Evolutionary conservation across 2,888 invertebrate species (phyloP).

Genomic region (Halocaridina rubra): DNA sequence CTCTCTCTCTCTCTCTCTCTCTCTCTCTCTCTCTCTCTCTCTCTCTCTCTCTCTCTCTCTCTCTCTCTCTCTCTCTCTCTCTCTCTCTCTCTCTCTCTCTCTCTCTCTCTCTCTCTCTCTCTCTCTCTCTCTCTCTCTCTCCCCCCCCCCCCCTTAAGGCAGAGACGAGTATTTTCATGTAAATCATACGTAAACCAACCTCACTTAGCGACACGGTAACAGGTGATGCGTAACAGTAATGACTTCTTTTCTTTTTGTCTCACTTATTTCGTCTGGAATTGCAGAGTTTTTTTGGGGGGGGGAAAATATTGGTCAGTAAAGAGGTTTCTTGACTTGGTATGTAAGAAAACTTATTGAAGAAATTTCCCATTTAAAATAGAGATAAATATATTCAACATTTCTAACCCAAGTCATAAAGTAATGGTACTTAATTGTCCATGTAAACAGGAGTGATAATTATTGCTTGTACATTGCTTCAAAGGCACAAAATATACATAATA

Average conservation of each 20-base stretch:
- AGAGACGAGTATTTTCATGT: not conserved
- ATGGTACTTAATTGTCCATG: too few relatives aligned
- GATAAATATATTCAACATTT: too few relatives aligned
- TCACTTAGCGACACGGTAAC: not conserved
- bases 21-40: not conserved
- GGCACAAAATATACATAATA: too few relatives aligned
- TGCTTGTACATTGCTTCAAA: too few relatives aligned
- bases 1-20: not conserved
- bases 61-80: too few relatives aligned
- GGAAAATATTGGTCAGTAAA: not conserved
- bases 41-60: not conserved
- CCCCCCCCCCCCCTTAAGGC: not conserved
- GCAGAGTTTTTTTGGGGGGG: not conserved
- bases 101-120: not conserved
- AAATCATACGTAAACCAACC: not conserved
- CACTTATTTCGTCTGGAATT: too few relatives aligned
- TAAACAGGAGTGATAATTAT: too few relatives aligned
- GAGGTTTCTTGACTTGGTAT: too few relatives aligned
- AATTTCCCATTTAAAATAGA: too few relatives aligned
- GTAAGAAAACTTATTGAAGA: too few relatives aligned
- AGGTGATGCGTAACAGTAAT: not conserved
- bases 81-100: too few relatives aligned
- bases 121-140: not conserved
- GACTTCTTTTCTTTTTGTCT: not conserved
- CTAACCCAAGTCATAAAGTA: too few relatives aligned